These are phyloP conservation scores for Myotis davidii DNA, from an alignment of 2,113 vertebrate species.

Conservation along the genomic window DNA sequence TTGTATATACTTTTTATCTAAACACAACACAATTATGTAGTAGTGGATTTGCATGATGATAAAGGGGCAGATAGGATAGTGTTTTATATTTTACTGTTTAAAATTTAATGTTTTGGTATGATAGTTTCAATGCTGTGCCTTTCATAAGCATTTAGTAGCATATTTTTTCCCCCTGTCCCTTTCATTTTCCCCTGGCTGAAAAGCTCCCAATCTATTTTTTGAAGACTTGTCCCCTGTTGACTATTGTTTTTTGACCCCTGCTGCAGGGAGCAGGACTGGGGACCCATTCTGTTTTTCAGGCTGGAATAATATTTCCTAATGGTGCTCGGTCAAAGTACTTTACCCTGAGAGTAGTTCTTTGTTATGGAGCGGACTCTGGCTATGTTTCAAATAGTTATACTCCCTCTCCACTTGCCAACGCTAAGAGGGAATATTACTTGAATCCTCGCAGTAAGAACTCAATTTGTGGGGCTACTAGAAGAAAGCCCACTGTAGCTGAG, in stretches of 20 bases:
- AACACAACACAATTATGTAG: not conserved
- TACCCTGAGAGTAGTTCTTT: not conserved
- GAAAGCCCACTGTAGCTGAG: not conserved
- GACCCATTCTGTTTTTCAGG: not conserved
- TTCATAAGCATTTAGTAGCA: not conserved
- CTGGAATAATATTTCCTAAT: not conserved
- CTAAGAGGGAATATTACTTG: not conserved
- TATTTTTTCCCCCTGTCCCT: not conserved
- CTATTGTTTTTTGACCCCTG: not conserved
- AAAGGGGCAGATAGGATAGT: not conserved
- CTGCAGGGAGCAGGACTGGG: not conserved
- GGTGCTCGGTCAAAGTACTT: not conserved
- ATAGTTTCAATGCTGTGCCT: not conserved
- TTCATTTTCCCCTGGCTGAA: not conserved
- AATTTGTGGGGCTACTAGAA: not conserved
- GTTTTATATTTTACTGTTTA: not conserved
- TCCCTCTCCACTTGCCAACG: not conserved
- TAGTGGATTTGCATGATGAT: not conserved
- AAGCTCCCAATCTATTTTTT: not conserved
- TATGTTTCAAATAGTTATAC: not conserved
- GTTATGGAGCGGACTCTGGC: not conserved
- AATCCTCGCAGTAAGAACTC: not conserved
- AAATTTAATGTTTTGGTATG: not conserved
- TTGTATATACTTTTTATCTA: not conserved
- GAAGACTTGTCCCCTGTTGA: not conserved